Percentiles rank a stretch among this genome's conserved stretches.
Conservation (phyloP, 2,113 vertebrate genomes). For the Nothocercus nigrocapillus region DNA sequence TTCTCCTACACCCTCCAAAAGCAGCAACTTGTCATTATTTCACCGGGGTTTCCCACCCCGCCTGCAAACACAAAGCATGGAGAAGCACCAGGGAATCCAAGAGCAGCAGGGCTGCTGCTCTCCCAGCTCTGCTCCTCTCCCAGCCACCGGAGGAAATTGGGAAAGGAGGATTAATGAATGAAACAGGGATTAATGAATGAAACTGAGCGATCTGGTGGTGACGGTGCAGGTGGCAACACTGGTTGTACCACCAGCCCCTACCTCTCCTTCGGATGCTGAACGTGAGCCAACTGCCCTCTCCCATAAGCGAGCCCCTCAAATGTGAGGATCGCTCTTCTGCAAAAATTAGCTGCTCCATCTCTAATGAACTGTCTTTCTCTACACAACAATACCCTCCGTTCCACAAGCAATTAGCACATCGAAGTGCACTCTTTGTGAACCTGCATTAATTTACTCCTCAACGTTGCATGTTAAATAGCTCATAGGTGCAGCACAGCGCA, state of each 20-base stretch:
- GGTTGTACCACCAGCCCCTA: not conserved
- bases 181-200: slow-evolving; percentile 8
- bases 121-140: not conserved
- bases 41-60: not conserved
- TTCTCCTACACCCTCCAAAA: not conserved
- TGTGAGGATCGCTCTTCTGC: not conserved
- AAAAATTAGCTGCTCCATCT: slow-evolving; percentile 43
- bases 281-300: not conserved
- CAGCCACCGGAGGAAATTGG: not conserved
- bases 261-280: not conserved
- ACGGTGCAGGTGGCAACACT: not conserved
- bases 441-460: slow-evolving; percentile 54
- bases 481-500: slow-evolving; percentile 12
- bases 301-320: not conserved
- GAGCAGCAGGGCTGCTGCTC: not conserved
- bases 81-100: not conserved
- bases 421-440: slow-evolving; percentile 38
- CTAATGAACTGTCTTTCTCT: slow-evolving; percentile 43
- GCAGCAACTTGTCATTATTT: not conserved
- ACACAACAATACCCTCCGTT: slow-evolving; percentile 30
- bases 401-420: slow-evolving; percentile 66
- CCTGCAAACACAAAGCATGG: not conserved
- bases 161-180: not conserved
- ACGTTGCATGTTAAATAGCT: slow-evolving; percentile 42
- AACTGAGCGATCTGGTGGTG: not conserved